These are phyloP conservation scores for Patagioenas fasciata DNA, from an alignment of 2,113 vertebrate species.

Conservation along the genomic window DNA sequence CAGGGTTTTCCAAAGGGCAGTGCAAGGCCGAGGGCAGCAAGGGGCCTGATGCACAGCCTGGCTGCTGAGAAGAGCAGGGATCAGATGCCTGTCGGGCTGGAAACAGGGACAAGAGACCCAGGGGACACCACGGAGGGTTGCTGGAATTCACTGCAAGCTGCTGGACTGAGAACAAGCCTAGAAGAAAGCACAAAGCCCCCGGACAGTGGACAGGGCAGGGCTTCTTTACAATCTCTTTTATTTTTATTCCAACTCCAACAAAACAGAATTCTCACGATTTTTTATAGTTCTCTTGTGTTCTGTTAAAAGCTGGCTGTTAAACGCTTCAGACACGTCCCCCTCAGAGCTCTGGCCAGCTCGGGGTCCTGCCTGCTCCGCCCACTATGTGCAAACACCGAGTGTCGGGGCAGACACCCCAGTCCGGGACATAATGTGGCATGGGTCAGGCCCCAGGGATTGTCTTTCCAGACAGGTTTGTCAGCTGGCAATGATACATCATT, in stretches of 20 bases:
- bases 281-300: not conserved
- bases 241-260: not conserved
- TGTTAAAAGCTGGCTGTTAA: not conserved
- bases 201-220: not conserved
- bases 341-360: not conserved
- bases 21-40: not conserved
- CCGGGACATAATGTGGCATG: not conserved
- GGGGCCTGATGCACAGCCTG: not conserved
- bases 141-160: not conserved
- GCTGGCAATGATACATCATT: conserved; percentile 32
- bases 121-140: not conserved
- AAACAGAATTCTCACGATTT: not conserved
- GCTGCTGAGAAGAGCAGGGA: not conserved
- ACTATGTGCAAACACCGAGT: too few relatives aligned
- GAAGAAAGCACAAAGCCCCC: not conserved
- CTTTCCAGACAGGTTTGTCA: conserved; percentile 6
- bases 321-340: not conserved
- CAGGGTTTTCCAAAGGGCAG: not conserved
- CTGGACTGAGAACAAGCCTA: not conserved
- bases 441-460: not conserved
- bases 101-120: not conserved
- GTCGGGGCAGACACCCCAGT: not conserved
- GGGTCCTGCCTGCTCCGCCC: not conserved
- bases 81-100: not conserved
- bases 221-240: not conserved